Percentiles rank a stretch among this genome's conserved stretches.
Evolutionary conservation across 2,113 vertebrate genomes (phyloP).

Genomic region (Bufo gargarizans): DNA sequence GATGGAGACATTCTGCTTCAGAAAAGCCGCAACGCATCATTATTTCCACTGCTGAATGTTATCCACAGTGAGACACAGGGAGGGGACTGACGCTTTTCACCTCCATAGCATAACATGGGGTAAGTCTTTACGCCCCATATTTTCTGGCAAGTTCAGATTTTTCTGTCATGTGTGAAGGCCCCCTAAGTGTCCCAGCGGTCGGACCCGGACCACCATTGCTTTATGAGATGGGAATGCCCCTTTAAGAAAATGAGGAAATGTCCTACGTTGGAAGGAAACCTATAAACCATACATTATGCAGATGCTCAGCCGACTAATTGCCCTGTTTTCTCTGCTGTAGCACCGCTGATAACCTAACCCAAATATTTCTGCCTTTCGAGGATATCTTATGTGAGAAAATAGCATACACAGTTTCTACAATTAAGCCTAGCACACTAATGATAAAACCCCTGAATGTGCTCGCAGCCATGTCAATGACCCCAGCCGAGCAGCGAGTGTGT

Average conservation of each 20-base stretch:
- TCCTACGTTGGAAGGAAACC: neutral
- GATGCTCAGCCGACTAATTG: neutral
- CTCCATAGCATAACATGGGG: too few relatives aligned
- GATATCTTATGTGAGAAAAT: neutral
- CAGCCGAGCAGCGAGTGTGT: neutral
- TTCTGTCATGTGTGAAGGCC: too few relatives aligned
- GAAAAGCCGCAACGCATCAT: too few relatives aligned
- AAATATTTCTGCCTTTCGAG: neutral
- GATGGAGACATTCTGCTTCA: too few relatives aligned
- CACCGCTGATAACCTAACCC: conserved; percentile 12
- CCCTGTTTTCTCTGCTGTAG: neutral
- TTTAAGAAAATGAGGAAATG: neutral
- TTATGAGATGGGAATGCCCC: too few relatives aligned
- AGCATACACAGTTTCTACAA: neutral
- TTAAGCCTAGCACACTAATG: neutral
- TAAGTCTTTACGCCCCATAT: too few relatives aligned
- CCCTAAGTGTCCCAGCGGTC: too few relatives aligned
- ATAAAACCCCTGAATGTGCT: neutral
- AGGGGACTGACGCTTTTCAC: too few relatives aligned
- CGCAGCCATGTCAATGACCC: neutral
- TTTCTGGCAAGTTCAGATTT: too few relatives aligned
- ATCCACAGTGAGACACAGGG: too few relatives aligned
- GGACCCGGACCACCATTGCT: too few relatives aligned
- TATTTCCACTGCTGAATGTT: too few relatives aligned
- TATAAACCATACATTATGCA: neutral